Base-by-base conservation (phyloP, 2,113 vertebrate species). In the Aegithalos caudatus region DNA sequence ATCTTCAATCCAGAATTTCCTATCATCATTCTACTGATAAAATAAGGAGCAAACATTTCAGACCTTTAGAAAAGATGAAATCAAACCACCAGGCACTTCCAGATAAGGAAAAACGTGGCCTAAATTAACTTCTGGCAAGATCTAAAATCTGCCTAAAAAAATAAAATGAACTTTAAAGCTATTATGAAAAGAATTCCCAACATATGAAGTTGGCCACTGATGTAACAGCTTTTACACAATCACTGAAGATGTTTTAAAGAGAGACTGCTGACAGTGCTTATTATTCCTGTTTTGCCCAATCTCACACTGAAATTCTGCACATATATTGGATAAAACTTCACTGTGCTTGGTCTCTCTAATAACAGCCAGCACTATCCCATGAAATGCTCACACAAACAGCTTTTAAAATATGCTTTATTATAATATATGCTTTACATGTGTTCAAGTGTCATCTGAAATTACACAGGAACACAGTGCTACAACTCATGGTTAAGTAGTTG, bases 71-170 rank as follows among this genome's bases (percentile, higher is more conserved):
- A 95, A 87, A 69, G 83, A 44, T 45, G 42, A 56, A 40, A 78
- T 76, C 86, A 71, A 97, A 71, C 20, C 82, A 96, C 14, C 78
- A 84, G 64, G 87, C 60, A 90, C 70, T 42, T 40, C 54, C 87
- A 82, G 92, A 80, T 72, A 90, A 35, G 60, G 72, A 79, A 95
- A 87, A 92, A 94, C 3, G 11, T 51, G 81, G 61, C 69, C 92
- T 79, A 88, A 86, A 79, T 91, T 91, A 93, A 85, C 62, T 80
- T 87, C 12, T 65, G n/a, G 45, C 66, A 83, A 81, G 61, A 84
- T 74, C n/a, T 47, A 91, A 94, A 81, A 91, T 77, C 84, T 88
- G 58, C 44, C 25, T 16, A 7, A 76, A 60, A 74, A 71, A 69
- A 62, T 17, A 66, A 72, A 71, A 92, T 3, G 4, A 40, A 83